Conservation (phyloP, 2,797 vertebrate species). For the Lagorchestes hirsutus region DNA sequence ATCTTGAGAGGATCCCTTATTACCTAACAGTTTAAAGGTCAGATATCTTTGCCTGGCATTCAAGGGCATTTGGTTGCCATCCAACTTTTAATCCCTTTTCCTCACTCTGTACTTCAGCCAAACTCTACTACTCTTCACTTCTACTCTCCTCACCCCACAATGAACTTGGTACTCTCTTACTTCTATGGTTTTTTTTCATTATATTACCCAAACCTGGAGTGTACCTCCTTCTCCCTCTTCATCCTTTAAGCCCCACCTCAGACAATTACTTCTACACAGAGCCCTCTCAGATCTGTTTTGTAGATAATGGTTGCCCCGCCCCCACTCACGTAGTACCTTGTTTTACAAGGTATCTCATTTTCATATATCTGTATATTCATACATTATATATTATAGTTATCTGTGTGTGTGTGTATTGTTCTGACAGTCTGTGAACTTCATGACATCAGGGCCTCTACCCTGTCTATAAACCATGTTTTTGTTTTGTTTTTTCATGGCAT, state of each 20-base stretch:
- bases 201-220: background rate
- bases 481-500: background rate
- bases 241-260: background rate
- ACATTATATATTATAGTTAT: background rate
- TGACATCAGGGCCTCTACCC: background rate
- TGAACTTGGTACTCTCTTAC: background rate
- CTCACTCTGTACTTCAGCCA: background rate
- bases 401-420: background rate
- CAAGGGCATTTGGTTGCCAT: background rate
- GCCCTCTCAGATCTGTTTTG: background rate
- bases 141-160: background rate
- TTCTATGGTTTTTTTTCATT: background rate
- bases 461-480: background rate
- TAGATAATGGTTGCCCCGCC: background rate
- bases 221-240: background rate
- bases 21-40: background rate
- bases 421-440: background rate
- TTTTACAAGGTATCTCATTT: background rate
- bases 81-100: background rate
- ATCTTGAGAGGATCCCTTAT: background rate
- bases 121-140: background rate
- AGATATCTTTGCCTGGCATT: background rate
- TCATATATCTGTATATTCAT: background rate
- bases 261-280: background rate
- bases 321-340: background rate